These are phyloP conservation scores for Entelurus aequoreus DNA, from an alignment of 2,113 vertebrate species.

Conservation along the genomic window DNA sequence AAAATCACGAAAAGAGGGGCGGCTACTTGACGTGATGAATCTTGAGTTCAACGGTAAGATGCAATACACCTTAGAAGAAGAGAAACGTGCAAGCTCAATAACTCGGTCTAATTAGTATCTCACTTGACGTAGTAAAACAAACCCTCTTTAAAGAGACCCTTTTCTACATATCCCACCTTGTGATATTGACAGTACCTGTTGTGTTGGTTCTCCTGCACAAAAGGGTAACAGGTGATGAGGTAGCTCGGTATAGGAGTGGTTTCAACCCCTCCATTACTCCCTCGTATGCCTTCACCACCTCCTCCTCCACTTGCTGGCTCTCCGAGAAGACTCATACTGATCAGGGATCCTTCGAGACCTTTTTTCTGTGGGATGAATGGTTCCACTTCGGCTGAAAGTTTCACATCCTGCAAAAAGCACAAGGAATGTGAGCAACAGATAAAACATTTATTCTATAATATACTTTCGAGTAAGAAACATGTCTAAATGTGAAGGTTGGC, in stretches of 20 bases:
- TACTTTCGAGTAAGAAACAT: neutral
- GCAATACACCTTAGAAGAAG: neutral
- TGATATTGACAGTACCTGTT: slow-evolving; percentile 80
- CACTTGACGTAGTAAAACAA: neutral
- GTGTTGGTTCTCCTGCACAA: slow-evolving; percentile 95
- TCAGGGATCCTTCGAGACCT: slow-evolving; percentile 82
- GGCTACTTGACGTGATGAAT: neutral
- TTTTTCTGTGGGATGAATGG: slow-evolving; percentile 98
- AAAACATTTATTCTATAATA: neutral
- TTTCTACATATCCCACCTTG: neutral
- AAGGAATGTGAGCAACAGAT: neutral
- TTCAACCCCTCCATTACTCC: slow-evolving; percentile 73
- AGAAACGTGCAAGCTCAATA: neutral
- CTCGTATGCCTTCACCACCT: slow-evolving; percentile 68
- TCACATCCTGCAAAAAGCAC: slow-evolving; percentile 81
- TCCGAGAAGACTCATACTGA: slow-evolving; percentile 85
- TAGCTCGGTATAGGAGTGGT: slow-evolving; percentile 93
- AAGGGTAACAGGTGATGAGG: slow-evolving; percentile 97
- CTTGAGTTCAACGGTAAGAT: neutral
- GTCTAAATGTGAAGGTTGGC: neutral
- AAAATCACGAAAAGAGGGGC: neutral
- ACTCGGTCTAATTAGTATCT: neutral
- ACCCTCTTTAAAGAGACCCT: too few species aligned
- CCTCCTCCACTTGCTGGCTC: slow-evolving; percentile 75
- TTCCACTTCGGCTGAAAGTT: slow-evolving; percentile 96